A percentile compares a stretch with the other conserved stretches of the same genome.
phyloP scores from a whole-genome alignment of 2,888 invertebrate species.

The Campoletis raptor region DNA sequence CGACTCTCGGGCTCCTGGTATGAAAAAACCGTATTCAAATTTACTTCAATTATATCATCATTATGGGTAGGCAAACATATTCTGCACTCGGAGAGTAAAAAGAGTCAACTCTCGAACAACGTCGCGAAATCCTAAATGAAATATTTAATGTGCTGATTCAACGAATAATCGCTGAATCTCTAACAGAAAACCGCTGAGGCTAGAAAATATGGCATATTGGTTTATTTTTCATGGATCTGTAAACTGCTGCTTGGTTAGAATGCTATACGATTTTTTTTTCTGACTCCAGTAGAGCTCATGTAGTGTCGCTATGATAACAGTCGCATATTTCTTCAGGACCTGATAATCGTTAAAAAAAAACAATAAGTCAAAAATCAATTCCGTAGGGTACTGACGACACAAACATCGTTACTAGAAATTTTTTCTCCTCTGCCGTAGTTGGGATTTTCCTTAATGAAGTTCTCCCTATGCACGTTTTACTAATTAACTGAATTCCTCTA shows the following conservation, averaged over 20 bases:
- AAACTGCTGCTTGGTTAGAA: neutral
- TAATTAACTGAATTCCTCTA: neutral
- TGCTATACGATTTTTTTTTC: no score
- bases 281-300: neutral
- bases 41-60: neutral
- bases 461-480: neutral
- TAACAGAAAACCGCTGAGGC: neutral
- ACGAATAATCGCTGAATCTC: neutral
- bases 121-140: neutral
- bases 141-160: slow-evolving; percentile 5
- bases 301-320: neutral
- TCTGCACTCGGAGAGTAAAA: neutral
- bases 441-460: neutral
- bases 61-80: neutral
- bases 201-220: neutral
- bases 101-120: neutral
- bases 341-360: no score
- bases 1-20: neutral
- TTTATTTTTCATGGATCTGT: neutral
- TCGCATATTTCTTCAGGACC: no score
- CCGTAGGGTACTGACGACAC: no score
- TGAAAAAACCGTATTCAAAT: neutral
- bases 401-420: no score
- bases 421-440: no score
- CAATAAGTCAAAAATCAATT: no score